A percentile compares a stretch with the other conserved stretches of the same genome.
phyloP scores from a whole-genome alignment of 2,797 vertebrate genomes.

The Sphenodon punctatus region DNA sequence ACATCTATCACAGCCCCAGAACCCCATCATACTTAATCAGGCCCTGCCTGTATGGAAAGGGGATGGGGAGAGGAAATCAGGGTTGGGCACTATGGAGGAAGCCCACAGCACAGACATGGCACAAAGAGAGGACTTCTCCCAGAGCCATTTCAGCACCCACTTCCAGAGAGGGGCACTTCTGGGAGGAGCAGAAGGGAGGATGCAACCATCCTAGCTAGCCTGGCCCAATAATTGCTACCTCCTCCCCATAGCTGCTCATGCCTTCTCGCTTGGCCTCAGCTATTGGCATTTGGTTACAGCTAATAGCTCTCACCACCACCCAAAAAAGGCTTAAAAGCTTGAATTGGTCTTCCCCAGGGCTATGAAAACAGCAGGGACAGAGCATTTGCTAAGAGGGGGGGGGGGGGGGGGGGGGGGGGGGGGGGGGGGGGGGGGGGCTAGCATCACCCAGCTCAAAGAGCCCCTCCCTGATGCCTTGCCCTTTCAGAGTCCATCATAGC shows the following conservation, averaged over 20 bases:
- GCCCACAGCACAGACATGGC: too few relatives aligned
- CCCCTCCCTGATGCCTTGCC: too few relatives aligned
- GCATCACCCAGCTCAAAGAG: too few relatives aligned
- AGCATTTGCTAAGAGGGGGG: constrained; percentile 29
- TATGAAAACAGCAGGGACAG: constrained; percentile 39
- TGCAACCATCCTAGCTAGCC: background rate
- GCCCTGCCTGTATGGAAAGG: too few relatives aligned
- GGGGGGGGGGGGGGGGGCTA: too few relatives aligned
- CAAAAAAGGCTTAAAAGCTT: constrained; percentile 62
- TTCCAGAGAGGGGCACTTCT: fast-evolving
- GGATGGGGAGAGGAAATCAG: too few relatives aligned
- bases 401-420: background rate
- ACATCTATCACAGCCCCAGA: too few relatives aligned
- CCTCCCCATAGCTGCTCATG: background rate
- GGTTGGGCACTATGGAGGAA: too few relatives aligned
- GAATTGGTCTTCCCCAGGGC: constrained; percentile 43
- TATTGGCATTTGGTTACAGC: background rate
- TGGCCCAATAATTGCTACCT: background rate
- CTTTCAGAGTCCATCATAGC: too few relatives aligned
- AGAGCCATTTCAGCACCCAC: too few relatives aligned
- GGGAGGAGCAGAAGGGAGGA: fast-evolving
- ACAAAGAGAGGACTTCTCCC: too few relatives aligned
- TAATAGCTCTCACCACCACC: constrained; percentile 16
- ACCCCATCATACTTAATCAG: too few relatives aligned
- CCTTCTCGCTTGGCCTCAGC: background rate